These are phyloP conservation scores for Raja brachyura DNA, from an alignment of 2,113 vertebrate genomes.

Conservation along the genomic window DNA sequence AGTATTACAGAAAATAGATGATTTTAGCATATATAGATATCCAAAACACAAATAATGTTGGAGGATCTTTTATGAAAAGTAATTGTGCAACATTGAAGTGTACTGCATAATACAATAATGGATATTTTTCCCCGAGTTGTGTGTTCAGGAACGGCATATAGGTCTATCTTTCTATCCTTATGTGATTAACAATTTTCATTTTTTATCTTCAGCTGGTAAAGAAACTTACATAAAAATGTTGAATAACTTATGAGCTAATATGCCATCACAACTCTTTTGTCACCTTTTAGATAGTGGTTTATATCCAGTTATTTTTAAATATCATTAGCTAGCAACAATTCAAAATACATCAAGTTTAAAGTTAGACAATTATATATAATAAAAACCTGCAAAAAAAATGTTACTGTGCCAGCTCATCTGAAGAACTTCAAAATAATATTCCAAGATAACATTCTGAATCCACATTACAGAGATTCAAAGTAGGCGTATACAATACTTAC, in stretches of 20 bases:
- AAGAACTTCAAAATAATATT: neutral
- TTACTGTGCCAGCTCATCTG: neutral
- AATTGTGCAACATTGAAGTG: too few species aligned
- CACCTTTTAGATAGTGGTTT: neutral
- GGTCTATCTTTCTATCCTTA: too few species aligned
- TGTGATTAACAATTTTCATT: neutral
- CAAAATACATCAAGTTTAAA: neutral
- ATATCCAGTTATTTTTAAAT: neutral
- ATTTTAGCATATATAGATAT: neutral
- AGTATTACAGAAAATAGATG: neutral
- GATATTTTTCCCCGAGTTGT: too few species aligned
- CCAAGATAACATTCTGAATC: neutral
- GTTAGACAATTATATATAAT: neutral
- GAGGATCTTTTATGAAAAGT: too few species aligned
- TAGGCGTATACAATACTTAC: slow-evolving; percentile 60
- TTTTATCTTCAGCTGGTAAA: neutral
- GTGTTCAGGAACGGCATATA: too few species aligned
- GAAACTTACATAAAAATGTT: neutral
- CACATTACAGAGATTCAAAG: neutral
- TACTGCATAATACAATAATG: too few species aligned
- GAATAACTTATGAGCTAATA: neutral
- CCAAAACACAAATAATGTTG: too few species aligned
- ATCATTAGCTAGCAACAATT: neutral
- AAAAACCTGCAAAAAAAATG: neutral
- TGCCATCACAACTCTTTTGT: too few species aligned